Evolutionary conservation across 1,140 invertebrate species (phyloP).

Genomic region (Patella vulgata): DNA sequence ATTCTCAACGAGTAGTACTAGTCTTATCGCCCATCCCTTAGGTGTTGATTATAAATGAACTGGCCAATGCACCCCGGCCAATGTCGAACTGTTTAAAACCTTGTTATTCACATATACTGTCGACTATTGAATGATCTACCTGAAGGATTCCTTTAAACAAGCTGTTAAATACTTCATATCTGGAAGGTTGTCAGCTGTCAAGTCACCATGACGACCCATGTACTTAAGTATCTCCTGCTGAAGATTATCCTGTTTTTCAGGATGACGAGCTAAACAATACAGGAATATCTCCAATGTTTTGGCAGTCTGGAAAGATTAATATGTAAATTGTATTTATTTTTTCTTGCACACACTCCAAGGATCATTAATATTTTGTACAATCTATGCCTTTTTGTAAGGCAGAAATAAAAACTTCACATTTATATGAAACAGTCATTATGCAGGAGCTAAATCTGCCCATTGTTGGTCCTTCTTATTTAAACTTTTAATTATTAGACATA

Average conservation of each 20-base stretch:
- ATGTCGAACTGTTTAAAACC: neutral
- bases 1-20: neutral
- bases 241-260: neutral
- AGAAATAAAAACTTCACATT: too few species aligned
- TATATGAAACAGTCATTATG: too few species aligned
- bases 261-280: conserved; percentile 3
- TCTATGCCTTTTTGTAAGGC: too few species aligned
- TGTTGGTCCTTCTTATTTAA: too few species aligned
- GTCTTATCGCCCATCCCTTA: neutral
- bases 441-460: too few species aligned
- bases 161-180: neutral
- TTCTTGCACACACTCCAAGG: too few species aligned
- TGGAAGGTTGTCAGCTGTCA: neutral
- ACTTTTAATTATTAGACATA: too few species aligned
- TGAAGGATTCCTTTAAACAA: conserved; percentile 8
- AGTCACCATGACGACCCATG: neutral
- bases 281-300: conserved; percentile 6
- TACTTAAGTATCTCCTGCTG: neutral
- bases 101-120: too few species aligned
- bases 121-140: neutral
- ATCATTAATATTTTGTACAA: too few species aligned
- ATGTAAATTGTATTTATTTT: too few species aligned
- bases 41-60: neutral
- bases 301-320: neutral
- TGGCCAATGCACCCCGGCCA: neutral